Evolutionary conservation across 2,888 invertebrate species (phyloP), one percentile per base, ranked within the genome.

Genomic region (Pheosia tremula): DNA sequence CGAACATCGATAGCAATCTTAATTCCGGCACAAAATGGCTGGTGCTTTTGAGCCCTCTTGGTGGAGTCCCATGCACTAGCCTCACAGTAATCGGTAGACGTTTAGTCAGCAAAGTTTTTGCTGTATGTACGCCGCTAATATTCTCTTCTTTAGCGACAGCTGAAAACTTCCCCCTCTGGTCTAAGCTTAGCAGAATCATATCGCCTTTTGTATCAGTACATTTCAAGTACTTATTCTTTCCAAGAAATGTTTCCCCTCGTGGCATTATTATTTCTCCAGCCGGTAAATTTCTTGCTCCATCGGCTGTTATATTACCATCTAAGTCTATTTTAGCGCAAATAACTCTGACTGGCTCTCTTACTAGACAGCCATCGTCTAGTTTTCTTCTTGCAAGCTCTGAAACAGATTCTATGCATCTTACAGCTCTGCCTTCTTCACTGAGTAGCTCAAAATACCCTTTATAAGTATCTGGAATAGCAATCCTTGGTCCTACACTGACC

Each of bases 51-150:
- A 97, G 89, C 0, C 97, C 97, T 84, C 97, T 94, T 0, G 98
- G 98, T 50, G 97, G 96, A 59, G 97, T 97, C 43, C 98, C 98
- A 82, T 98, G 97, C 5, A 98, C 98, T 79, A 98, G 94, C 80
- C 98, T 95, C 13, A 99, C 98, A 71, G 98, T 98, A 71, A 99
- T 95, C 41, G 99, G 99, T 91, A 99, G 95, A 71, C 98, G 95
- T 89, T 98, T 99, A 71, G 97, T 96, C 61, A 98, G 91, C 71
- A 99, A 94, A 79, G 98, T 98, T 82, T 97, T 96, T 13, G 98
- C 97, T 69, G 97, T 97, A 88, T 99, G 98, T 24, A 98, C 98
- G 37, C 98, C 98, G 83, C 98, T 97, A 70, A 99, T 98, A 90
- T 98, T 98, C 81, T 98, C 98, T 87, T 98, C 97, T 81, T 97